phyloP scores from a whole-genome alignment of 2,797 vertebrate species.

The Mus minutoides region DNA sequence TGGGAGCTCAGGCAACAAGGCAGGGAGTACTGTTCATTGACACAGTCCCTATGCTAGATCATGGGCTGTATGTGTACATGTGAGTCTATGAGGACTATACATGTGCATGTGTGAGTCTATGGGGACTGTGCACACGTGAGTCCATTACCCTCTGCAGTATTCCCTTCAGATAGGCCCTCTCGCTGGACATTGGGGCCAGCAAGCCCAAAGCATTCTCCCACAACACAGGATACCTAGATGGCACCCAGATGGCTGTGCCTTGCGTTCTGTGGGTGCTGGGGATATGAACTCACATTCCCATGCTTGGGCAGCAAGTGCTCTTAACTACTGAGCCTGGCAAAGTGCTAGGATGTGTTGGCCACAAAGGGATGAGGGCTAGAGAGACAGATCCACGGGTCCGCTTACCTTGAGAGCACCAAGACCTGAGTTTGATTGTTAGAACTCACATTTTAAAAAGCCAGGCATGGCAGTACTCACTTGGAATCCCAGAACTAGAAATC shows the following conservation, averaged over 20 bases:
- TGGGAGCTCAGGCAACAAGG: neutral
- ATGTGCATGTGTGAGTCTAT: too few species aligned
- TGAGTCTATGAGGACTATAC: too few species aligned
- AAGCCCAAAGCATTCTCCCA: neutral
- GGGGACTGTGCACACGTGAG: neutral
- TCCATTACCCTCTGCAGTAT: neutral
- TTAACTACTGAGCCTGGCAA: neutral
- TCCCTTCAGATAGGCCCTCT: neutral
- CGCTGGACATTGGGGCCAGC: neutral
- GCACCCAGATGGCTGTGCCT: neutral
- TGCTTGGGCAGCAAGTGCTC: neutral
- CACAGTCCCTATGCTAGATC: neutral
- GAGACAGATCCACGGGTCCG: neutral
- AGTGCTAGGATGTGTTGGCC: neutral
- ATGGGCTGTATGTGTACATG: too few species aligned
- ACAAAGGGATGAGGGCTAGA: neutral
- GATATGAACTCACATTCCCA: neutral
- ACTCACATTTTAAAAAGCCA: neutral
- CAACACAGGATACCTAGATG: neutral
- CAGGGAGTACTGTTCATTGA: neutral
- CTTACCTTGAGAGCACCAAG: neutral
- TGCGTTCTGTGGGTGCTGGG: neutral
- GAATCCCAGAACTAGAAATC: neutral
- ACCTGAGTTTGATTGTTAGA: neutral
- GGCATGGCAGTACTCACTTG: neutral